Percentiles rank a stretch among this genome's conserved stretches.
phyloP scores from a whole-genome alignment of 2,113 vertebrate species.

The Aplodontia rufa region DNA sequence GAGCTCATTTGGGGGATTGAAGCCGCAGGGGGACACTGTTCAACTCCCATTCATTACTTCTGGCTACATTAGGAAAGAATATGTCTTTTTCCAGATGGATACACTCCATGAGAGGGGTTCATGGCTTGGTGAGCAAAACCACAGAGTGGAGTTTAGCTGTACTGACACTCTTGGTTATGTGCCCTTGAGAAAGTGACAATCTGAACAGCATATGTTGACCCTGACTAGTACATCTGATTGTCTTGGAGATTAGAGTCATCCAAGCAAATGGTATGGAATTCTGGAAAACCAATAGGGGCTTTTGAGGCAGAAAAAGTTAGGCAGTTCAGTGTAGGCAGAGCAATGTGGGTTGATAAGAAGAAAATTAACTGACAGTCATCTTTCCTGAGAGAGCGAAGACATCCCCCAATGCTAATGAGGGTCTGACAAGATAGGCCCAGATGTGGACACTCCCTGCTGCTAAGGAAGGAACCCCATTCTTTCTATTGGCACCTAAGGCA shows the following conservation, averaged over 20 bases:
- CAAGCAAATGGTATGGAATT: background rate
- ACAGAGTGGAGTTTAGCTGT: background rate
- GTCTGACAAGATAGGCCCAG: no score
- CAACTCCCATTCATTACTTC: background rate
- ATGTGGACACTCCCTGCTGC: no score
- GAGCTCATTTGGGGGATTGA: background rate
- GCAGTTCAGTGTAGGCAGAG: no score
- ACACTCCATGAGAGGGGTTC: background rate
- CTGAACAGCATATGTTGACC: background rate
- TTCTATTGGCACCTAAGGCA: no score
- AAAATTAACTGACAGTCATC: no score
- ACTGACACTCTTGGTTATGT: background rate
- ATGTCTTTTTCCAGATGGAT: background rate
- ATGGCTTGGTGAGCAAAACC: background rate
- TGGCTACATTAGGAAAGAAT: background rate
- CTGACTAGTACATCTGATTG: background rate
- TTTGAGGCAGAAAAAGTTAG: no score
- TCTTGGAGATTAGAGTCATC: background rate
- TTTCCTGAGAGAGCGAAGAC: no score
- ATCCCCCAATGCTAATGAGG: no score
- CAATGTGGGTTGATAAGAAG: no score
- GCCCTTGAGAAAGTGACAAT: background rate
- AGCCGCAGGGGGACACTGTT: background rate
- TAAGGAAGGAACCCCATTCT: no score
- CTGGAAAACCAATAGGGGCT: background rate